phyloP scores from a whole-genome alignment of 2,797 vertebrate species.

The Melanotaenia trifasciata region DNA sequence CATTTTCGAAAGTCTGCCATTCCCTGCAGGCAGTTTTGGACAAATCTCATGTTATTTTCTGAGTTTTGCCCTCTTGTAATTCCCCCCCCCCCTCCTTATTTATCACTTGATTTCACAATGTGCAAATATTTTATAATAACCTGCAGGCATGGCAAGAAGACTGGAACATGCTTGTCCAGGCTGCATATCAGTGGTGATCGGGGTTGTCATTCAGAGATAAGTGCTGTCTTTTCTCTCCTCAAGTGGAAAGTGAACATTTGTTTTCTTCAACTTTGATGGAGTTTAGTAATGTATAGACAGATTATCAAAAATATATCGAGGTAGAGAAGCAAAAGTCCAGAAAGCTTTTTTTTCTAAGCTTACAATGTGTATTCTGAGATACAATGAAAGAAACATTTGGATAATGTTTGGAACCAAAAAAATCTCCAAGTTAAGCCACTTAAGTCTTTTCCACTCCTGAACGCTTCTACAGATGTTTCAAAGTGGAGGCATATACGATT shows the following conservation, averaged over 20 bases:
- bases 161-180: constrained; percentile 23
- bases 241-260: background rate
- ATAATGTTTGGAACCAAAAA: too few species aligned
- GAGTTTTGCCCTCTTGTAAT: constrained; percentile 51
- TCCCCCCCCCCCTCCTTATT: constrained; percentile 16
- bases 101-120: constrained; percentile 64
- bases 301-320: background rate
- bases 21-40: constrained; percentile 53
- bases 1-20: constrained; percentile 45
- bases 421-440: too few species aligned
- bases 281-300: background rate
- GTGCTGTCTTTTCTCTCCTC: constrained; percentile 12
- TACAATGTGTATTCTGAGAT: too few species aligned
- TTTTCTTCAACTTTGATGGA: background rate
- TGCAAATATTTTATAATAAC: constrained; percentile 50
- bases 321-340: background rate
- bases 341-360: background rate
- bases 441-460: too few species aligned
- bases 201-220: constrained; percentile 40
- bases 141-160: constrained; percentile 53
- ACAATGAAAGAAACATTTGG: too few species aligned
- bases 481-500: too few species aligned
- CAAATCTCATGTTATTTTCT: constrained; percentile 52
- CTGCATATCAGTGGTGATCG: constrained; percentile 46
- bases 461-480: too few species aligned